Evolutionary conservation across 2,113 vertebrate genomes (phyloP), one percentile per base, ranked within the genome.

Genomic region (Noturus placidus): DNA sequence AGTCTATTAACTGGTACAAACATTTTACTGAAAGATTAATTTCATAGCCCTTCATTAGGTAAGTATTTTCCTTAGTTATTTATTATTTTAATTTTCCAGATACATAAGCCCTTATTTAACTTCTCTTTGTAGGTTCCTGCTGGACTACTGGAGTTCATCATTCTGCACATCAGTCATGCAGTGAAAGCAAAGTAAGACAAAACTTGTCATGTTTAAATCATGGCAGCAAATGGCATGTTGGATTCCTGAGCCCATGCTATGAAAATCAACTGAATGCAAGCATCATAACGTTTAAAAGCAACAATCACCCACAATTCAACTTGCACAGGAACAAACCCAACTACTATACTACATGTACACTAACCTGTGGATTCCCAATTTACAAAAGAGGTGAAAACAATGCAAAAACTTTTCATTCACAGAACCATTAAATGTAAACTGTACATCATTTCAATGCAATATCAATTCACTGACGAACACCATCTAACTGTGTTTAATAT

Each of bases 71-170:
- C 46, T 54, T 70, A 69, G 3, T 69, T 83, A 22, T 78, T 74
- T 69, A 22, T 78, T 74, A 50, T 57, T 74, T 86, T 85, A 65
- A 79, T 57, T 77, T 67, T 56, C 10, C 83, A 79, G 25, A 78
- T 33, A 77, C 30, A 83, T 35, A 84, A 89, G 85, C 86, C 89
- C 89, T 90, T 90, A 63, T 72, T 88, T 56, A 59, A 83, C 83
- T 85, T 74, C 85, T 78, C 89, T 69, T 88, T 90, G 46, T 82
- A 77, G 19, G 25, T 76, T 87, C 69, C 50, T 88, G 56, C 65
- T 74, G 85, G 38, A 15, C 38, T 77, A 82, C 82, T 54, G 65
- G 38, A 79, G 85, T 9, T 46, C 5, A 65, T 52, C 61, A 65
- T 83, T 46, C 14, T 10, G 38, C 59, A 54, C n/a, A 70, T 54